Evolutionary conservation across 2,797 vertebrate genomes (phyloP), one percentile per base, ranked within the genome.

Genomic region (Remorina albescens): DNA sequence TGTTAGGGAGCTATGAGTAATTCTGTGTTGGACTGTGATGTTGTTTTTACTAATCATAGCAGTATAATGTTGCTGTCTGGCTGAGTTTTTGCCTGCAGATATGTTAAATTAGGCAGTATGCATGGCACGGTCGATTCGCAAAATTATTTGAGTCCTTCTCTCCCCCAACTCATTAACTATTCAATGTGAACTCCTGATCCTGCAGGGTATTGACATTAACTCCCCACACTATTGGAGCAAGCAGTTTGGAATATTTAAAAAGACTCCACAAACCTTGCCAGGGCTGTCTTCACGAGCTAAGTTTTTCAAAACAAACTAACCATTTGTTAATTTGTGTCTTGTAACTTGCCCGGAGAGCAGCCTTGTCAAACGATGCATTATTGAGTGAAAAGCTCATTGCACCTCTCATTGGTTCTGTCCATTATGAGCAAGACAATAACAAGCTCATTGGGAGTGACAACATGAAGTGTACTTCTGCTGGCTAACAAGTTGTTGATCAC

Each of bases 201-300:
- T 92, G 88, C 80, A 25, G 93, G 91, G 90, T 94, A 88, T 94
- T 92, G 91, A 94, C 91, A 92, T 88, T 89, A 91, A 91, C 88
- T 92, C 90, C 88, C 89, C 62, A 85, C 84, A 76, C 86, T 83
- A 78, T 77, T 70, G 80, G 75, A 87, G 88, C 83, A 85, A 81
- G 89, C 91, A 80, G 44, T 90, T 92, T 86, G 76, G 81, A 86
- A 83, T 86, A 76, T 85, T 88, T 81, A 78, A 88, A 81, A 87
- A 82, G 68, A 77, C 41, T 84, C 57, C 7, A 51, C 41, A 71
- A 74, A 69, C 67, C 61, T 66, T 19, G 71, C 74, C 76, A 50
- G 32, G 75, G 75, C 76, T 85, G 62, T 28, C 59, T 81, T 74
- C 26, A 82, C 74, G 71, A 37, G 42, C 60, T 1, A 72, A 37